Percentiles rank a stretch among this genome's conserved stretches.
Evolutionary conservation across 1,140 invertebrate genomes (phyloP).

Genomic region (Macrotrachela quadricornifera): DNA sequence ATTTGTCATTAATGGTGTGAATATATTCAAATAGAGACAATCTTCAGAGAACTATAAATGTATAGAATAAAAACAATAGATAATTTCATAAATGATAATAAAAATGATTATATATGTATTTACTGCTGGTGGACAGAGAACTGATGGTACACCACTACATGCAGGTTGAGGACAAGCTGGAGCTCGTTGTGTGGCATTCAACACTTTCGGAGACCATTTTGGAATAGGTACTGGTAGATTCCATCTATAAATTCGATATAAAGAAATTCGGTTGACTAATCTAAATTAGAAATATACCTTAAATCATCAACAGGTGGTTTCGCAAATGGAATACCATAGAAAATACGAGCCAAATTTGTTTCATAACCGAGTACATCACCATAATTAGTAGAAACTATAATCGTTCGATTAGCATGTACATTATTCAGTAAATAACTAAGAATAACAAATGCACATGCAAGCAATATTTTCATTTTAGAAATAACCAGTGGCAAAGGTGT

Average conservation of each 20-base stretch:
- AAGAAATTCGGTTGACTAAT: background rate
- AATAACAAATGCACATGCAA: too few species aligned
- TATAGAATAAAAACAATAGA: too few species aligned
- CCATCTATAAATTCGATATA: constrained; percentile 10
- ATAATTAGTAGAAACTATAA: constrained; percentile 5
- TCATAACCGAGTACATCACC: constrained; percentile 1
- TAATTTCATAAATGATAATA: too few species aligned
- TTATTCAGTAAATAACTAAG: too few species aligned
- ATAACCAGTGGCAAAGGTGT: too few species aligned
- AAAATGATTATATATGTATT: too few species aligned
- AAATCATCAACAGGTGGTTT: constrained; percentile 9
- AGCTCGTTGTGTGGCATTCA: constrained; percentile 49
- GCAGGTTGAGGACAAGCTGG: constrained; percentile 51
- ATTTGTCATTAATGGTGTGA: too few species aligned
- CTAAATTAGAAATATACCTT: background rate
- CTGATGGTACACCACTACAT: too few species aligned
- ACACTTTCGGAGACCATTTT: constrained; percentile 48
- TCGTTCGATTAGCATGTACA: too few species aligned
- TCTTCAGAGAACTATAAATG: constrained; percentile 52
- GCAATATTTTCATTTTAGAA: too few species aligned
- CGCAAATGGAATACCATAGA: constrained; percentile 12
- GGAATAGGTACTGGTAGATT: constrained; percentile 32
- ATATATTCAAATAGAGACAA: constrained; percentile 83
- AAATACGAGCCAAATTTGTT: background rate
- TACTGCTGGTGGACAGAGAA: too few species aligned